Conservation (phyloP, 1,140 invertebrate species). For the Penaeus chinensis region DNA sequence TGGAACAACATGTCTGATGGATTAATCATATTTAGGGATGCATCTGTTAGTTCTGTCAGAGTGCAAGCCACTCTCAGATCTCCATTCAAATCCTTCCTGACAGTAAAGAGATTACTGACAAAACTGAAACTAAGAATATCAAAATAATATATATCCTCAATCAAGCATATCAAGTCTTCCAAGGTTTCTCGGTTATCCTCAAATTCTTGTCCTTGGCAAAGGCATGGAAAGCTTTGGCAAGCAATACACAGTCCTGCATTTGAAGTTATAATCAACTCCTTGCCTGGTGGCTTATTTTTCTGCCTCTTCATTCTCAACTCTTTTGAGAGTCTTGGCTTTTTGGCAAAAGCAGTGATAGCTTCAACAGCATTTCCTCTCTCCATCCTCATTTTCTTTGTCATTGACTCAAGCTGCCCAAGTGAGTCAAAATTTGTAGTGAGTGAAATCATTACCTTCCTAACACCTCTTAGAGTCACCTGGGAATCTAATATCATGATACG, state of each 20-base stretch:
- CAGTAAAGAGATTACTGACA: neutral
- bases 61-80: constrained; percentile 27
- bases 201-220: neutral
- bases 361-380: neutral
- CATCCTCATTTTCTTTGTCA: constrained; percentile 24
- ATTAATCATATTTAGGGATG: no score
- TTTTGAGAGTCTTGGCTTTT: constrained; percentile 8
- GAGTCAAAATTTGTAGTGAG: neutral
- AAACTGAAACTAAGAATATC: constrained; percentile 35
- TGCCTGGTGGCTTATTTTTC: constrained; percentile 22
- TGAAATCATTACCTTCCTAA: neutral
- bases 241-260: neutral
- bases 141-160: constrained; percentile 36
- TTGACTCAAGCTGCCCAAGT: neutral
- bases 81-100: constrained; percentile 45
- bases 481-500: constrained; percentile 31
- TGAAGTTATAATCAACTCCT: constrained; percentile 36
- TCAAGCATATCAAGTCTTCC: constrained; percentile 8
- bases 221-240: constrained; percentile 5
- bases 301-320: neutral
- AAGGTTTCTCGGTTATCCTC: constrained; percentile 1
- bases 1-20: neutral
- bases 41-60: constrained; percentile 5
- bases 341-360: neutral
- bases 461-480: constrained; percentile 26